Percentiles rank a stretch among this genome's conserved stretches.
These are phyloP conservation scores for Todiramphus saurophagus DNA, from an alignment of 2,113 vertebrate species.

Conservation along the genomic window DNA sequence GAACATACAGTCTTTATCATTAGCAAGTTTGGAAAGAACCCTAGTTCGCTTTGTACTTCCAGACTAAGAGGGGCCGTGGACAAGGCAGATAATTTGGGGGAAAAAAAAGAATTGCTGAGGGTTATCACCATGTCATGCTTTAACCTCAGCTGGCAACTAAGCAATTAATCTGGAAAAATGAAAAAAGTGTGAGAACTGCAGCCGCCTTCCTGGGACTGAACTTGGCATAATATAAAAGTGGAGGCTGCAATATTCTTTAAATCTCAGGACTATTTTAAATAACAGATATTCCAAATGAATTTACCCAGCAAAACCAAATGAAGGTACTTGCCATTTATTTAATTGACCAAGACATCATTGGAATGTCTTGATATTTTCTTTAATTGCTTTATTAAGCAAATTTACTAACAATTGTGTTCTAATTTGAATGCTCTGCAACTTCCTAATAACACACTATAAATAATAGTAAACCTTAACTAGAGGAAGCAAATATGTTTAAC, in stretches of 20 bases:
- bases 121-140: not conserved
- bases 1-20: constrained; percentile 19
- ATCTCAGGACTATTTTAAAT: not conserved
- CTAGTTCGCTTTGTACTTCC: not conserved
- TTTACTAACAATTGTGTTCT: not conserved
- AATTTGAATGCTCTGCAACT: not conserved
- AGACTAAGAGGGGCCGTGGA: not conserved
- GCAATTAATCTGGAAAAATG: not conserved
- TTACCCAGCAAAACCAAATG: not conserved
- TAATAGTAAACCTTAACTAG: not conserved
- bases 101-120: not conserved
- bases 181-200: not conserved
- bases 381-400: not conserved
- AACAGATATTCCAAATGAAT: not conserved
- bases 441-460: not conserved
- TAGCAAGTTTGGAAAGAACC: constrained; percentile 24
- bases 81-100: not conserved
- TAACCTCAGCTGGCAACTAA: not conserved
- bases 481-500: not conserved
- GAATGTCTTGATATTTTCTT: not conserved
- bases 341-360: not conserved
- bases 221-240: not conserved
- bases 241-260: not conserved
- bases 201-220: not conserved
- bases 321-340: not conserved